A percentile compares a stretch with the other conserved stretches of the same genome.
Conservation (phyloP, 2,113 vertebrate genomes). For the Megatriorchis doriae region DNA sequence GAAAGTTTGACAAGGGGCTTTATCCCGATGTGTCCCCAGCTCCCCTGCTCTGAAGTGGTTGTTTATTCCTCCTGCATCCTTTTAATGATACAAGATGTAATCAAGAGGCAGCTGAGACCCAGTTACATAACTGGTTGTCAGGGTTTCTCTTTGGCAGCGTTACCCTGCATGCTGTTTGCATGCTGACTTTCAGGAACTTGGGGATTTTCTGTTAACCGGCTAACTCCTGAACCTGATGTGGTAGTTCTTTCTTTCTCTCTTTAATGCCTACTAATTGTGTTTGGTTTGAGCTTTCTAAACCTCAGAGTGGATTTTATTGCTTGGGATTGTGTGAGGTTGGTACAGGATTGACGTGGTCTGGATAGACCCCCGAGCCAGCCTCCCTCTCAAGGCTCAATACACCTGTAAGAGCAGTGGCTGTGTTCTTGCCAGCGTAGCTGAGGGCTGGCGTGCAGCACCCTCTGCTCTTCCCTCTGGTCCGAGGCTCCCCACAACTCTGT, state of each 20-base stretch:
- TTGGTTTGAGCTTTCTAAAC: not conserved
- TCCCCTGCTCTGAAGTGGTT: not conserved
- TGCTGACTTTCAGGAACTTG: not conserved
- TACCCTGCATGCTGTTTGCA: not conserved
- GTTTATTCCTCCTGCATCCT: not conserved
- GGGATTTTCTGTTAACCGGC: not conserved
- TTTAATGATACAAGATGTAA: slow-evolving; percentile 1
- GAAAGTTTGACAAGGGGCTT: not conserved
- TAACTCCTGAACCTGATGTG: not conserved
- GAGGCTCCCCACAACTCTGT: not conserved
- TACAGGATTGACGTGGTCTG: not conserved
- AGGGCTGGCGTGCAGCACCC: not conserved
- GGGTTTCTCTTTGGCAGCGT: slow-evolving; percentile 6
- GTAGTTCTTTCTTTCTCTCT: not conserved
- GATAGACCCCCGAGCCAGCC: not conserved
- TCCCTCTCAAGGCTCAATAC: not conserved
- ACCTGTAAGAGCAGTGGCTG: not conserved
- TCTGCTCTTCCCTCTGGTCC: not conserved
- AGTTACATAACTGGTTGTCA: slow-evolving; percentile 35
- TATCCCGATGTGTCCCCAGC: not conserved
- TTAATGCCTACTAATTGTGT: not conserved
- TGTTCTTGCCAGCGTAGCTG: not conserved
- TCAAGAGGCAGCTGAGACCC: slow-evolving; percentile 20
- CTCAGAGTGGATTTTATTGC: not conserved
- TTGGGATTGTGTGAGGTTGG: not conserved